Evolutionary conservation across 1,140 invertebrate species (phyloP).

Genomic region (Caenorhabditis remanei): DNA sequence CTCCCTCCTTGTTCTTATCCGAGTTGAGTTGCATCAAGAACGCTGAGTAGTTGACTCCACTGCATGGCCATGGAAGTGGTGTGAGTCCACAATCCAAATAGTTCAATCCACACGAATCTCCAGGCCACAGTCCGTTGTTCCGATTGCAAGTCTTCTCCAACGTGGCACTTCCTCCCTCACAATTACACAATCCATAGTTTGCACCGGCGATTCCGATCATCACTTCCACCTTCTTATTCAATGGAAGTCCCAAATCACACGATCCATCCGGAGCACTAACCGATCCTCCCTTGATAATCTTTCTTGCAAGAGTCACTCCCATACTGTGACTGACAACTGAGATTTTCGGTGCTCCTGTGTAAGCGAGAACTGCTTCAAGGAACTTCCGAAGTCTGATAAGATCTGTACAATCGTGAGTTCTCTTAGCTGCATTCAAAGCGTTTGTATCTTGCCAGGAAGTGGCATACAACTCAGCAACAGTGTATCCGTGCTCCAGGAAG

Average conservation of each 20-base stretch:
- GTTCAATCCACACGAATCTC: conserved; percentile 58
- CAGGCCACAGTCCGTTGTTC: conserved; percentile 62
- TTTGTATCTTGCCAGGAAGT: conserved; percentile 71
- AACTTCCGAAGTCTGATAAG: conserved; percentile 68
- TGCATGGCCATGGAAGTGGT: conserved; percentile 55
- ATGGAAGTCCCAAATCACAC: conserved; percentile 54
- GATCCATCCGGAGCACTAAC: conserved; percentile 54
- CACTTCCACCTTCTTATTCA: conserved; percentile 58
- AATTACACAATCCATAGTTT: conserved; percentile 65
- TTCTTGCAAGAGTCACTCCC: conserved; percentile 71
- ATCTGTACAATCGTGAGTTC: conserved; percentile 65
- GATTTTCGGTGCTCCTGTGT: conserved; percentile 66
- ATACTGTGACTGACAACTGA: conserved; percentile 73
- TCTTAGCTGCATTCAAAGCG: conserved; percentile 58
- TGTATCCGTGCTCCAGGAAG: conserved; percentile 69
- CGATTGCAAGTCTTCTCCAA: conserved; percentile 54
- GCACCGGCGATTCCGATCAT: conserved; percentile 65
- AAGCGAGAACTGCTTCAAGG: conserved; percentile 70
- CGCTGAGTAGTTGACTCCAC: conserved; percentile 37
- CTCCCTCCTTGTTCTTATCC: conserved; percentile 57
- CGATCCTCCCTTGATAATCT: conserved; percentile 70
- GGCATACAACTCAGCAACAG: conserved; percentile 69
- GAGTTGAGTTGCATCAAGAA: conserved; percentile 62
- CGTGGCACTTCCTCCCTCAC: conserved; percentile 32
- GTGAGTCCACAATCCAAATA: conserved; percentile 57